Evolutionary conservation across 2,797 vertebrate species (phyloP).

Genomic region (Anguilla marmorata): DNA sequence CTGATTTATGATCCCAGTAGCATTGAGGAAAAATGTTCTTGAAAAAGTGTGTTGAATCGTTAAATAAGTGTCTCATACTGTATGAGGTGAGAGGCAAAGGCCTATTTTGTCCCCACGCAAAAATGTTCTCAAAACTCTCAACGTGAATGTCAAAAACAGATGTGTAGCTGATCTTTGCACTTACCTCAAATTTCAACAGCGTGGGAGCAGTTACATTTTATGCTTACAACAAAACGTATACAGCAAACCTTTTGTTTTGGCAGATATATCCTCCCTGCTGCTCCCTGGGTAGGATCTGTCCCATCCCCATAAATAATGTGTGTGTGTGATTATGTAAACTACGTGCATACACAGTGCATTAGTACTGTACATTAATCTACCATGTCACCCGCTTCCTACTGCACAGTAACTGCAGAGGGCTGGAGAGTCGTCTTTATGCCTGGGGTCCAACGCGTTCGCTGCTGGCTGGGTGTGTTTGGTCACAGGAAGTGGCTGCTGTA

Average conservation of each 20-base stretch:
- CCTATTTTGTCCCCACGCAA: neutral
- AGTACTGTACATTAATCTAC: constrained; percentile 6
- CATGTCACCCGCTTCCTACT: neutral
- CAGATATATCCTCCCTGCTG: constrained; percentile 35
- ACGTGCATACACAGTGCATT: neutral
- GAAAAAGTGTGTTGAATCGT: neutral
- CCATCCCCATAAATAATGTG: constrained; percentile 27
- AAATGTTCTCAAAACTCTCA: constrained; percentile 15
- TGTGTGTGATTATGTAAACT: neutral
- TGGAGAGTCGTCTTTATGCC: neutral
- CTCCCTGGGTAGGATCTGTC: constrained; percentile 38
- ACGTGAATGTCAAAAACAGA: constrained; percentile 56
- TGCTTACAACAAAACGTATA: constrained; percentile 46
- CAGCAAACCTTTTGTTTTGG: constrained; percentile 46
- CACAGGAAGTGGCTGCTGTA: constrained; percentile 31
- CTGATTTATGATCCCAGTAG: neutral
- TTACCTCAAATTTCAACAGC: constrained; percentile 47
- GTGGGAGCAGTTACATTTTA: constrained; percentile 40
- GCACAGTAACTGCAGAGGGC: neutral
- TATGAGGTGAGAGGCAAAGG: neutral
- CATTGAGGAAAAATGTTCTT: neutral
- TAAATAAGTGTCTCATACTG: neutral
- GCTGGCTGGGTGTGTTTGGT: constrained; percentile 15
- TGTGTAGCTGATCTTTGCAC: constrained; percentile 53
- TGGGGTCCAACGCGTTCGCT: neutral